Percentiles rank a stretch among this genome's conserved stretches.
These are phyloP conservation scores for Holacanthus passer DNA, from an alignment of 2,113 vertebrate genomes.

Conservation along the genomic window DNA sequence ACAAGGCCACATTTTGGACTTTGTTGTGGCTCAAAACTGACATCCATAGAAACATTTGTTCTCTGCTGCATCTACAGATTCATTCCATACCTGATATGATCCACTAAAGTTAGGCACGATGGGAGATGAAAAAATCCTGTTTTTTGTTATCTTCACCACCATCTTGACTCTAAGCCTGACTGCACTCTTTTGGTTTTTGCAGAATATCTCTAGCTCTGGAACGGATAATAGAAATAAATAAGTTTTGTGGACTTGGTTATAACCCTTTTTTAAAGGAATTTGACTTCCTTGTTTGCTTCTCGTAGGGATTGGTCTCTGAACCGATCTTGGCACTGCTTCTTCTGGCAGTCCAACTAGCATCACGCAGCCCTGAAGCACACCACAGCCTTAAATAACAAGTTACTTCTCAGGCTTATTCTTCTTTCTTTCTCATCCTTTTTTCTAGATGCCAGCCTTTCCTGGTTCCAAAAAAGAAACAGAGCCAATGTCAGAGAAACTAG, in stretches of 20 bases:
- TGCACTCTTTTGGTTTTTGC: neutral
- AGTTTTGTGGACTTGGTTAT: neutral
- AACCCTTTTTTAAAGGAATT: neutral
- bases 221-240: neutral
- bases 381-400: neutral
- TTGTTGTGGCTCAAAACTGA: too few species aligned
- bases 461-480: neutral
- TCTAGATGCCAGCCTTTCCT: neutral
- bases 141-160: too few species aligned
- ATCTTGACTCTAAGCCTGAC: too few species aligned
- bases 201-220: neutral
- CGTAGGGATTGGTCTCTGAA: slow-evolving; percentile 16
- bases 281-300: neutral
- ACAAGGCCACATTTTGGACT: too few species aligned
- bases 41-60: too few species aligned
- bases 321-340: slow-evolving; percentile 7
- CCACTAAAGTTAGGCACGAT: too few species aligned
- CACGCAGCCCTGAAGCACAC: neutral
- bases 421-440: neutral
- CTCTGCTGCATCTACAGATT: too few species aligned
- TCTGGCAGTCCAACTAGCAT: neutral
- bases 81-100: too few species aligned
- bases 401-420: neutral
- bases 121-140: too few species aligned
- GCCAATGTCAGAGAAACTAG: neutral